phyloP scores from a whole-genome alignment of 1,140 invertebrate genomes.

The Triops cancriformis region DNA sequence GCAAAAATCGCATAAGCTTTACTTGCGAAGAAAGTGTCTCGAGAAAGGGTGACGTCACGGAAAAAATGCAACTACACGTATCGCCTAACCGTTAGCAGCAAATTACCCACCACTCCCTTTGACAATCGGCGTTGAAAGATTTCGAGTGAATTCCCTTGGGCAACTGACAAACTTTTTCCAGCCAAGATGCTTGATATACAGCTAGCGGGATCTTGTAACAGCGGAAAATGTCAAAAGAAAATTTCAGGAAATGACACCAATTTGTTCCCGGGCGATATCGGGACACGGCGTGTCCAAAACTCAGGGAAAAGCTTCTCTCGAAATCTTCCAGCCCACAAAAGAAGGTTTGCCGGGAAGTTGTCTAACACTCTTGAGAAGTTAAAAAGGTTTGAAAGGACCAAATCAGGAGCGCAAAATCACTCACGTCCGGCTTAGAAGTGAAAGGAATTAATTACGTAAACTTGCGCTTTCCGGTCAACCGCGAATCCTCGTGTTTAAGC shows the following conservation, averaged over 20 bases:
- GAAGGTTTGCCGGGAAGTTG: neutral
- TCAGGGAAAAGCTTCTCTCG: neutral
- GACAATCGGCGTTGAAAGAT: neutral
- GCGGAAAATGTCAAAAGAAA: neutral
- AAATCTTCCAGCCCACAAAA: neutral
- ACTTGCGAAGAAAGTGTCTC: no score
- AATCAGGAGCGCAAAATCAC: neutral
- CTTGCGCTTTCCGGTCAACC: neutral
- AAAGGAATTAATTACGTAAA: conserved; percentile 14
- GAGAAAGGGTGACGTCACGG: no score
- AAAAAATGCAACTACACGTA: no score
- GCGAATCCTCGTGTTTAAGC: neutral
- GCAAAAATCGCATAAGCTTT: no score
- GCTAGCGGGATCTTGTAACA: neutral
- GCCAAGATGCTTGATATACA: neutral
- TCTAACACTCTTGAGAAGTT: neutral
- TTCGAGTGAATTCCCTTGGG: neutral
- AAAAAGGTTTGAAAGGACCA: neutral
- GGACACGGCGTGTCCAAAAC: neutral
- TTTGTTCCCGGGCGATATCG: neutral
- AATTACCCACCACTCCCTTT: neutral
- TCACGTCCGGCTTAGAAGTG: neutral
- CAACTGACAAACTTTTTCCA: neutral
- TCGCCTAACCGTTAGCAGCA: neutral
- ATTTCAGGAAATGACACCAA: neutral